Base-by-base conservation (phyloP, 2,888 invertebrate species). In the Orchesellides sinensis region DNA sequence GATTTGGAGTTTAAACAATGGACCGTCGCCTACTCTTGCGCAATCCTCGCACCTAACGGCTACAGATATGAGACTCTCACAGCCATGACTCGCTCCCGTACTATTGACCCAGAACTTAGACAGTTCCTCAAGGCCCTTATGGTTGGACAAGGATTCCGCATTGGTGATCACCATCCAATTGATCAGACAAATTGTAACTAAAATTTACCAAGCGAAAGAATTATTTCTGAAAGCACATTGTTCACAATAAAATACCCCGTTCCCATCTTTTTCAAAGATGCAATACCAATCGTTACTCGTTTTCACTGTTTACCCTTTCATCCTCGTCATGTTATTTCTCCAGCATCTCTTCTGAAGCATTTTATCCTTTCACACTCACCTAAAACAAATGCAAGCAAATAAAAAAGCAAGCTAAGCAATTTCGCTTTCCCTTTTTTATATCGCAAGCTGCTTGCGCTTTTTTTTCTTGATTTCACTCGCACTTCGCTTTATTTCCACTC, bases 71-170 rank as follows among this genome's bases (percentile, higher is more conserved):
- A 84, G 69, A 66, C 61, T 2, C 17, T 74, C 0, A 59, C 56
- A 17, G 84, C 84, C 14, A 65, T 84, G 74, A 83, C 84, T 49
- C 83, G 84, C 8, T 70, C 74, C 21, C 54, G 79, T 14, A 47
- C 65, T 2, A 84, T 84, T 19, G 29, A 32, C 1, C 70, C 78
- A n/a, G 79, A 73, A 56, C 68, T 69, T 32, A 47, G 84, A 19
- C 32, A 65, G 25, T 70, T 52, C 25, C 52, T 84, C 12, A 84
- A 84, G 68, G 84, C 84, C 25, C 65, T 84, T 6, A 84, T 84
- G 84, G 84, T 83, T 1, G 84, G 84, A 0, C 40, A 56, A 52
- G 83, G 84, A 56, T 84, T 84, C 79, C 32, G 84, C 8, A 84
- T 84, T 65, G 84, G 83, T 52, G 83, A 84, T 75, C 84, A 83